Conservation (phyloP, 1,140 invertebrate species). For the Drosophila repleta region DNA sequence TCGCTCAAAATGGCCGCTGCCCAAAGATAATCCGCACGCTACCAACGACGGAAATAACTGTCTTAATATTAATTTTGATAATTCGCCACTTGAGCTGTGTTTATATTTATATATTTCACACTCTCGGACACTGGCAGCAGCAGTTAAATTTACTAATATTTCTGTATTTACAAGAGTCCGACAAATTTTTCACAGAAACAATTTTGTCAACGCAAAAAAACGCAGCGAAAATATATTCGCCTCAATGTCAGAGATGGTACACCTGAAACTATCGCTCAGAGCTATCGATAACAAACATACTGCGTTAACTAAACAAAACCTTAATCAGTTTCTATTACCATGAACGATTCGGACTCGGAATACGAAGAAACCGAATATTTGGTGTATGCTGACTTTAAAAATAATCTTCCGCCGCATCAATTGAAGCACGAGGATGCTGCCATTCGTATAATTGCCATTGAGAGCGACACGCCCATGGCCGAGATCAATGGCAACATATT, state of each 20-base stretch:
- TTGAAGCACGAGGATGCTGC: constrained; percentile 63
- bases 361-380: constrained; percentile 78
- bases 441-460: constrained; percentile 85
- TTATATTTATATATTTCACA: background rate
- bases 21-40: constrained; percentile 41
- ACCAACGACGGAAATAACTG: constrained; percentile 2
- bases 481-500: constrained; percentile 85
- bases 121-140: constrained; percentile 1
- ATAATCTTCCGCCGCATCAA: constrained; percentile 66
- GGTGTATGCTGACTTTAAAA: constrained; percentile 79
- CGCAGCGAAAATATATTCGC: constrained; percentile 59
- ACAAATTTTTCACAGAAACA: constrained; percentile 48
- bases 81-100: background rate
- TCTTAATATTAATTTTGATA: constrained; percentile 9
- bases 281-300: constrained; percentile 4
- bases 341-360: constrained; percentile 76
- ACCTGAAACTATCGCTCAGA: background rate
- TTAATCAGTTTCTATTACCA: constrained; percentile 14
- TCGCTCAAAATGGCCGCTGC: constrained; percentile 76
- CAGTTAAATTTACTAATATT: constrained; percentile 20
- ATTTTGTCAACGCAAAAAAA: constrained; percentile 60
- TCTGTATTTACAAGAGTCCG: constrained; percentile 55
- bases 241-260: constrained; percentile 42
- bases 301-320: background rate
- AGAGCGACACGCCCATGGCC: constrained; percentile 85